phyloP scores from a whole-genome alignment of 2,888 invertebrate genomes.

The Rhimphoctona megacephalus region DNA sequence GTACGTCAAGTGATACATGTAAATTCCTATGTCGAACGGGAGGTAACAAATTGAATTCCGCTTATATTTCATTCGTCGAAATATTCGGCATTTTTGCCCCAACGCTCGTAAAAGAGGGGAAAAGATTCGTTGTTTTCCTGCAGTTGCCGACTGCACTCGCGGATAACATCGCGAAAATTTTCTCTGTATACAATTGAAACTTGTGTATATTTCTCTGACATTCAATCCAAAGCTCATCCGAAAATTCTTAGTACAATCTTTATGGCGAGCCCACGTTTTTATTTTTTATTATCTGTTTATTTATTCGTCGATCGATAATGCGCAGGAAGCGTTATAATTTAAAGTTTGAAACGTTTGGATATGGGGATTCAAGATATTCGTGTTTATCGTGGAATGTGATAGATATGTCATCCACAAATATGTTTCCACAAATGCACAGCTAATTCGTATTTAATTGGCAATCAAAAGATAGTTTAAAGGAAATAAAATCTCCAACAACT shows the following conservation, averaged over 20 bases:
- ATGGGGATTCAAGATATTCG: background rate
- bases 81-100: constrained; percentile 26
- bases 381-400: background rate
- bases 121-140: constrained; percentile 4
- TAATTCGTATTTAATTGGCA: background rate
- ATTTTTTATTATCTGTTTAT: background rate
- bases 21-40: constrained; percentile 20
- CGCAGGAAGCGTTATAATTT: background rate
- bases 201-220: background rate
- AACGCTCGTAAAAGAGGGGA: background rate
- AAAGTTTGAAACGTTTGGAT: background rate
- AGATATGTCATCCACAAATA: background rate
- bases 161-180: constrained; percentile 40
- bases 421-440: background rate
- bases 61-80: constrained; percentile 35
- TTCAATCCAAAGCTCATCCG: background rate
- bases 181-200: constrained; percentile 1
- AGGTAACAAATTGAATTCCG: constrained; percentile 39
- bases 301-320: background rate
- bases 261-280: background rate
- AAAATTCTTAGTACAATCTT: background rate
- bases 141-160: constrained; percentile 7
- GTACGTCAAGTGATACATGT: constrained; percentile 22
- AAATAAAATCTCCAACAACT: background rate
- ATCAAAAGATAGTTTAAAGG: background rate